A percentile compares a stretch with the other conserved stretches of the same genome.
phyloP scores from a whole-genome alignment of 2,797 vertebrate species.

The Spheniscus humboldti region DNA sequence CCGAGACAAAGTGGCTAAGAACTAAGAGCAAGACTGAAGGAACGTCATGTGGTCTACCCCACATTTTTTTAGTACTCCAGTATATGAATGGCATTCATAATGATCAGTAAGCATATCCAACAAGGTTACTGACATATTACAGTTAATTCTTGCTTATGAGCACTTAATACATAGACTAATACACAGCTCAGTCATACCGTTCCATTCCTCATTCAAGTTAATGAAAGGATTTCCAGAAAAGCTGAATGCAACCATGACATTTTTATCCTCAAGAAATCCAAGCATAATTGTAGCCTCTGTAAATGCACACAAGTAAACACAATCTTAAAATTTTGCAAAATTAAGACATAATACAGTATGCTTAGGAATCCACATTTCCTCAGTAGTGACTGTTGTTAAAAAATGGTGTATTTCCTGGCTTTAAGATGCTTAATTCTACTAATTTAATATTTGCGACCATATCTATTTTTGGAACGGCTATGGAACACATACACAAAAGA shows the following conservation, averaged over 20 bases:
- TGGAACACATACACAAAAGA: background rate
- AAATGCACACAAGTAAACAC: background rate
- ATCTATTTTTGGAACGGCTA: constrained; percentile 16
- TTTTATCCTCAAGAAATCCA: background rate
- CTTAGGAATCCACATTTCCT: background rate
- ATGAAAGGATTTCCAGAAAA: background rate
- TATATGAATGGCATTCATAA: background rate
- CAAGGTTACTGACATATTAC: background rate
- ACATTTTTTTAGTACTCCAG: background rate
- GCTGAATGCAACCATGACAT: background rate
- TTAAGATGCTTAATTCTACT: background rate
- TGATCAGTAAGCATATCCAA: background rate
- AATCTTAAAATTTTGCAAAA: background rate
- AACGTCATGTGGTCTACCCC: background rate
- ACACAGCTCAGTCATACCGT: background rate
- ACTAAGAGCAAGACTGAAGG: background rate
- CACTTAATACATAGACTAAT: background rate
- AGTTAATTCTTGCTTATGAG: background rate
- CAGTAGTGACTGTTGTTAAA: background rate
- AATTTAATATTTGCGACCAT: background rate
- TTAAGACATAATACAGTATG: background rate
- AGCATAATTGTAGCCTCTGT: background rate
- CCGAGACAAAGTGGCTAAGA: background rate
- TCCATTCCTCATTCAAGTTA: background rate
- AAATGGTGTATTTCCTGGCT: background rate